phyloP scores from a whole-genome alignment of 2,888 invertebrate genomes.

The Lymantria monacha region DNA sequence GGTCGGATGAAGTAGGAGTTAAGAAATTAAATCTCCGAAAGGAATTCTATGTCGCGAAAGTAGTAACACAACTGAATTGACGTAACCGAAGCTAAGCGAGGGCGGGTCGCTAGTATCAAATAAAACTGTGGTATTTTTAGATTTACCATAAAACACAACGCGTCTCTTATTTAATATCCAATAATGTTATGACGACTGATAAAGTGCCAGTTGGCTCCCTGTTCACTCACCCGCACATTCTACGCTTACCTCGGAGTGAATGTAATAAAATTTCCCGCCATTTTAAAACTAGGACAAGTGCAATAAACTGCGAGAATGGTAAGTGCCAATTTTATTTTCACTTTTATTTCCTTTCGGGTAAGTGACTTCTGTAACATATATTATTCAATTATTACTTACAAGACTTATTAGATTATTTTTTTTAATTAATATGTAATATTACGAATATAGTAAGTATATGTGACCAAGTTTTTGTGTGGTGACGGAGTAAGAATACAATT shows the following conservation, averaged over 20 bases:
- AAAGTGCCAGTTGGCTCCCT: background rate
- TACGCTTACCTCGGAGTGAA: background rate
- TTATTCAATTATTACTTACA: background rate
- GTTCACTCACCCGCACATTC: background rate
- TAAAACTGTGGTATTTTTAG: background rate
- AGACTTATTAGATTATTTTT: background rate
- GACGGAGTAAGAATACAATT: too few species aligned
- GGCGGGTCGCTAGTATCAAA: too few species aligned
- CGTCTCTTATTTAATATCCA: background rate
- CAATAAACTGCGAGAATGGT: background rate
- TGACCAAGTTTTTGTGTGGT: too few species aligned
- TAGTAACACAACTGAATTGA: too few species aligned
- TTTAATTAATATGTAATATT: too few species aligned
- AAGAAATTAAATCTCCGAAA: too few species aligned
- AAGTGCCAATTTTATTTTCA: background rate
- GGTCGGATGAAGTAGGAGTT: too few species aligned
- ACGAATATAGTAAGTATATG: too few species aligned
- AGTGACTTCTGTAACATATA: background rate
- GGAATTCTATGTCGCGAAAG: too few species aligned
- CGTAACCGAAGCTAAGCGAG: too few species aligned
- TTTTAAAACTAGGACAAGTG: conserved; percentile 3
- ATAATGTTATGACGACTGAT: background rate
- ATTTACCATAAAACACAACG: background rate
- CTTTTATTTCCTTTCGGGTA: background rate
- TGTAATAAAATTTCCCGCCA: conserved; percentile 4